Base-by-base conservation (phyloP, 2,113 vertebrate species). In the Rhynchopsitta pachyrhyncha region DNA sequence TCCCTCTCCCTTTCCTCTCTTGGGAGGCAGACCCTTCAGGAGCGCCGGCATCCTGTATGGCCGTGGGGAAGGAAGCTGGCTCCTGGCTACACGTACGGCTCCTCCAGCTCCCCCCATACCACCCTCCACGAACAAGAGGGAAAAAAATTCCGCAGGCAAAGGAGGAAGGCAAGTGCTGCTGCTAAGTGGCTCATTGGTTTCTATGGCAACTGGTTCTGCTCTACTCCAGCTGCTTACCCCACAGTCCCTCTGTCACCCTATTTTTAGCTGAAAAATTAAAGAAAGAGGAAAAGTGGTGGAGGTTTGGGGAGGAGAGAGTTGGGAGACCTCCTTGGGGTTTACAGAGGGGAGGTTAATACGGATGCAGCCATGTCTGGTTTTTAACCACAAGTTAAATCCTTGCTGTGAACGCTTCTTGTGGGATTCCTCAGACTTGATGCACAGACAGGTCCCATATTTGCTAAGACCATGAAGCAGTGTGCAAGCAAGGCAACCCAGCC, bases 211-310 rank as follows among this genome's bases (percentile, higher is more conserved):
- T 93, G 96, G 97, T 97, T 98, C 97, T 68, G 77, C 97, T 97
- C 97, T 89, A 95, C 98, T 98, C 97, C 84, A 96, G 98, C 98
- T 98, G 98, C 98, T 98, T 98, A 98, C 98, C 98, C 98, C 98
- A 98, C 98, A 96, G 97, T 98, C 98, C 98, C 98, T 98, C 98
- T 98, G 98, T 98, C 98, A 97, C 98, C 98, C 98, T 98, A 98
- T 98, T 98, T 98, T 98, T 98, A 98, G 98, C 97, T 79, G 95
- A 96, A 97, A 89, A 98, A 98, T 97, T 96, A 98, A 97, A 97
- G 97, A 97, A 98, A 97, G 95, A 96, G 94, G 94, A 75, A 84
- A 97, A 52, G 90, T 71, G 70, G 67, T 60, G 63, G 86, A 94
- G 91, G 96, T 89, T 96, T 93, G 80, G 88, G 50, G 73, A 91